Percentiles rank a stretch among this genome's conserved stretches.
These are phyloP conservation scores for Pantherophis guttatus DNA, from an alignment of 2,113 vertebrate genomes.

Conservation along the genomic window DNA sequence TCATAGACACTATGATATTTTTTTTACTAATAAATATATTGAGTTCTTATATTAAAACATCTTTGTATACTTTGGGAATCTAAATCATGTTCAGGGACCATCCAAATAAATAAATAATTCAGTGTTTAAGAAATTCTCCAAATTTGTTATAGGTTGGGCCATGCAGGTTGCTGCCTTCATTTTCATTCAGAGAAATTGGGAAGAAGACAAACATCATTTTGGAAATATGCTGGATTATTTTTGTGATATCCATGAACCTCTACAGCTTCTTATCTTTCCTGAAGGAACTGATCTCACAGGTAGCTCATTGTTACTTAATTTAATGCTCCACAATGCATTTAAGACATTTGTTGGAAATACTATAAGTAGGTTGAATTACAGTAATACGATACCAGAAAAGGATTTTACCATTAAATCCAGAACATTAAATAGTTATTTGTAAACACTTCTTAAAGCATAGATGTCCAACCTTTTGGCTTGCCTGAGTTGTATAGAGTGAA, in stretches of 20 bases:
- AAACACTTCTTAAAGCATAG: not conserved
- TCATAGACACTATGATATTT: not conserved
- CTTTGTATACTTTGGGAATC: not conserved
- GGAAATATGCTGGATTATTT: constrained; percentile 94
- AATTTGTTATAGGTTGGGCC: constrained; percentile 85
- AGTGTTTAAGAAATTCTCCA: constrained; percentile 44
- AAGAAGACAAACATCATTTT: constrained; percentile 87
- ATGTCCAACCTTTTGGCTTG: not conserved
- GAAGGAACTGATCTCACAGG: constrained; percentile 98
- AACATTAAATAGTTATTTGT: not conserved
- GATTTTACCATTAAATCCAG: not conserved
- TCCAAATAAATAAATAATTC: not conserved
- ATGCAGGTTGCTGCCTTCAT: constrained; percentile 97
- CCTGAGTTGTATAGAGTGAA: too few species aligned
- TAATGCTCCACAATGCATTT: fast-evolving
- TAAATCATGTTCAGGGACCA: not conserved
- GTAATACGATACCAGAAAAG: not conserved
- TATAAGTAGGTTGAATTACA: not conserved
- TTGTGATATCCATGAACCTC: constrained; percentile 89
- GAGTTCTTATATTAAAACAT: not conserved
- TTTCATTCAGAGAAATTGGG: constrained; percentile 94
- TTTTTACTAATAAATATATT: not conserved
- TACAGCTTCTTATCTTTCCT: constrained; percentile 95
- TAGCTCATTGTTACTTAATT: constrained; percentile 49
- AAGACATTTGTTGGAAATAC: not conserved